Conservation (phyloP, 2,888 invertebrate genomes). For the Pycnomerus fuliginosus region DNA sequence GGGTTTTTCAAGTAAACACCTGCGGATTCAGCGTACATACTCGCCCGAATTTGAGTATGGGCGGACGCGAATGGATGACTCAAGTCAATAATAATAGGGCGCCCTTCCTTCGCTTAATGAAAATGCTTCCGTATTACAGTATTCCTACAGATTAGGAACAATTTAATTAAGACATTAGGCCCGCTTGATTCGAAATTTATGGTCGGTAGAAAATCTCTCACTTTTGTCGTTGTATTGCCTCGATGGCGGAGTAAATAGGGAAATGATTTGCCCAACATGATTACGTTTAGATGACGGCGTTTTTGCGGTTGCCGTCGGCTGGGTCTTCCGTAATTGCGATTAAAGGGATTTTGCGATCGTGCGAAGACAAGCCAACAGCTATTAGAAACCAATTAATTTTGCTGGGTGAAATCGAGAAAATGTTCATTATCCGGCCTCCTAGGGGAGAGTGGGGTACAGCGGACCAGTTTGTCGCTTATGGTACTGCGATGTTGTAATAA, state of each 20-base stretch:
- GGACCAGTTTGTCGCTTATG: too few species aligned
- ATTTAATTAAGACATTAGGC: slow-evolving; percentile 15
- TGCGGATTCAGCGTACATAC: too few species aligned
- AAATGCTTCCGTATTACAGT: slow-evolving; percentile 11
- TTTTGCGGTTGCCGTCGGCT: slow-evolving; percentile 31
- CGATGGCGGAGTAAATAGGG: slow-evolving; percentile 28
- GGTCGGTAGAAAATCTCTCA: slow-evolving; percentile 7
- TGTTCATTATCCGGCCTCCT: too few species aligned
- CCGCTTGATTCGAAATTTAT: slow-evolving; percentile 15
- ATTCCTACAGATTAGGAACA: slow-evolving; percentile 11
- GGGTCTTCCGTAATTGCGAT: slow-evolving; percentile 33
- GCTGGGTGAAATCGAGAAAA: too few species aligned
- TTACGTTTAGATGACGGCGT: slow-evolving; percentile 38
- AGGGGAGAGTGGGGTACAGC: too few species aligned
- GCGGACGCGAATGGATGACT: too few species aligned
- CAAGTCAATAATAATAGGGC: too few species aligned
- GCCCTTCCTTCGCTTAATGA: slow-evolving; percentile 5
- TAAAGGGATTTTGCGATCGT: slow-evolving; percentile 23
- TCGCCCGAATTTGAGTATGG: too few species aligned
- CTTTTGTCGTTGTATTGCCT: slow-evolving; percentile 1
- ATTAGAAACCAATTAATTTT: too few species aligned
- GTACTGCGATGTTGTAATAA: too few species aligned
- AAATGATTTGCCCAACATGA: slow-evolving; percentile 41
- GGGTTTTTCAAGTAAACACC: too few species aligned
- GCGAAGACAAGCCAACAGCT: too few species aligned